Evolutionary conservation across 2,113 vertebrate species (phyloP).

Genomic region (Lophochroa leadbeateri): DNA sequence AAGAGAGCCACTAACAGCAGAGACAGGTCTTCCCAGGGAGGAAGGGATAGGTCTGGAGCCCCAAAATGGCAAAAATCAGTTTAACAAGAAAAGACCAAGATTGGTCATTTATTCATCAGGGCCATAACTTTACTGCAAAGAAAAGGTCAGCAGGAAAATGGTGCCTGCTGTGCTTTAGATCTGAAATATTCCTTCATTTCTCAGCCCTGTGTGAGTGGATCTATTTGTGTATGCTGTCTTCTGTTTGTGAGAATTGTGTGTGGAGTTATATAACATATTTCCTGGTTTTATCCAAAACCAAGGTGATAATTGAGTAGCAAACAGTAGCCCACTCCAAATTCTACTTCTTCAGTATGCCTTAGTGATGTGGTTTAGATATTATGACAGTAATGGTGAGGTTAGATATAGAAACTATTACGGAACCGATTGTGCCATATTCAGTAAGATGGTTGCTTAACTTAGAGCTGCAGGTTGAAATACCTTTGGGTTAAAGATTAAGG

Average conservation of each 20-base stretch:
- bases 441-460: background rate
- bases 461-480: background rate
- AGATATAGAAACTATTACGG: background rate
- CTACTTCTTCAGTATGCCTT: background rate
- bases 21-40: constrained; percentile 13
- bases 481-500: background rate
- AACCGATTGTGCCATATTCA: background rate
- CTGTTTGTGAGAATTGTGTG: constrained; percentile 13
- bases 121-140: background rate
- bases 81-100: background rate
- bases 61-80: constrained; percentile 11
- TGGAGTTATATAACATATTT: background rate
- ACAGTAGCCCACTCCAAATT: background rate
- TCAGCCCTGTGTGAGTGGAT: constrained; percentile 18
- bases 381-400: background rate
- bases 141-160: constrained; percentile 16
- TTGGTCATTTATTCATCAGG: constrained; percentile 28
- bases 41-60: constrained; percentile 2
- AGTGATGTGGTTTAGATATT: background rate
- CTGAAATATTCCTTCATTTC: constrained; percentile 39
- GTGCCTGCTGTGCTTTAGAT: constrained; percentile 54
- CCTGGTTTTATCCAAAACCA: background rate
- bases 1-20: constrained; percentile 41
- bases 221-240: constrained; percentile 26
- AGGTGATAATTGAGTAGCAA: background rate